Evolutionary conservation across 1,140 invertebrate species (phyloP).

Genomic region (Bombus terrestris): DNA sequence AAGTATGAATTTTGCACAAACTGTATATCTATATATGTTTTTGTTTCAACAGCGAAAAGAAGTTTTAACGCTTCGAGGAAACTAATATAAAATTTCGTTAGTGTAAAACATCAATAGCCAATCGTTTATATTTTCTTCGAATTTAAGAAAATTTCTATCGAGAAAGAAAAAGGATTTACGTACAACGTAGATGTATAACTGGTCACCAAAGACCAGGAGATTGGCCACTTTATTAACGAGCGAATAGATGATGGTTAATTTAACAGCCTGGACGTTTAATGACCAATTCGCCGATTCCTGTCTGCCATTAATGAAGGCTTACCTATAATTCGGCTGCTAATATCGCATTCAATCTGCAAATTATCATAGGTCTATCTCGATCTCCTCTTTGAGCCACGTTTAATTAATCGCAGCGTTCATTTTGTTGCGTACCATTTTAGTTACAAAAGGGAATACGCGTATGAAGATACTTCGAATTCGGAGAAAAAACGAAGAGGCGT

Average conservation of each 20-base stretch:
- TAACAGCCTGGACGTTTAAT: constrained; percentile 76
- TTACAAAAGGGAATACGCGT: neutral
- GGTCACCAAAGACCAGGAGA: neutral
- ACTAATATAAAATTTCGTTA: too few relatives aligned
- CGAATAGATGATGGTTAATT: constrained; percentile 74
- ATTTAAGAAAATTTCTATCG: too few relatives aligned
- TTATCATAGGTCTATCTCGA: constrained; percentile 21
- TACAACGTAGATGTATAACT: too few relatives aligned
- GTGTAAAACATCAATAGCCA: too few relatives aligned
- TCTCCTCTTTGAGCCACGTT: constrained; percentile 7
- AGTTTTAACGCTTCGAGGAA: too few relatives aligned
- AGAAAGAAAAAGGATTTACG: too few relatives aligned
- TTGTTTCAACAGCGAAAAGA: too few relatives aligned
- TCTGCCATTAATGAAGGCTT: constrained; percentile 19
- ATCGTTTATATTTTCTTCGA: too few relatives aligned
- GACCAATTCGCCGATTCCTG: constrained; percentile 75
- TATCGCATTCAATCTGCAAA: constrained; percentile 42
- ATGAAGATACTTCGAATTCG: neutral
- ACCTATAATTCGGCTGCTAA: constrained; percentile 32
- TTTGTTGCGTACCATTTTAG: neutral
- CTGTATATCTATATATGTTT: too few relatives aligned
- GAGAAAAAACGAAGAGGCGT: neutral
- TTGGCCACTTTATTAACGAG: constrained; percentile 74
- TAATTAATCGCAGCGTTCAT: neutral
- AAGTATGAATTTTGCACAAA: too few relatives aligned